Percentiles rank a stretch among this genome's conserved stretches.
phyloP scores from a whole-genome alignment of 2,797 vertebrate species.

The Cryptoprocta ferox region DNA sequence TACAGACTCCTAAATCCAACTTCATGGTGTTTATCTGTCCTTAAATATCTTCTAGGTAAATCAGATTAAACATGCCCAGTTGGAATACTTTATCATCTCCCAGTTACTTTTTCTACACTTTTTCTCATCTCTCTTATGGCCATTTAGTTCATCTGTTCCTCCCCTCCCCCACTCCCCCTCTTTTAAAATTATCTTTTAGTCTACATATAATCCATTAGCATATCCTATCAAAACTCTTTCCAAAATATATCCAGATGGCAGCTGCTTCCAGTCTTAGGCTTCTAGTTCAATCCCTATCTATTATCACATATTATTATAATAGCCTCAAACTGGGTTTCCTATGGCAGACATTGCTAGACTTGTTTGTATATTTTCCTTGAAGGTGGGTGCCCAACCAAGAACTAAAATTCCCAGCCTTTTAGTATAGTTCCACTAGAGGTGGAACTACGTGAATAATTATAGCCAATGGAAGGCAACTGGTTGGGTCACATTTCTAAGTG shows the following conservation, averaged over 20 bases:
- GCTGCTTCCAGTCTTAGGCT: neutral
- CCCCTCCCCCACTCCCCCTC: neutral
- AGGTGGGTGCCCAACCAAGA: neutral
- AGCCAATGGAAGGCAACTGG: neutral
- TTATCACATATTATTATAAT: neutral
- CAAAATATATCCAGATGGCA: neutral
- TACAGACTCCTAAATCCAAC: neutral
- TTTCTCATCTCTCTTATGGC: neutral
- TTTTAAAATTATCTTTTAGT: neutral
- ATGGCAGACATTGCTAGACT: neutral
- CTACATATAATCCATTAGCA: neutral
- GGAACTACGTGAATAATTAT: neutral
- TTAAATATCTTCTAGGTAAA: neutral
- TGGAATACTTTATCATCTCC: neutral
- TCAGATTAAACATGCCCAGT: neutral
- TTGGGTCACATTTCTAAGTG: neutral
- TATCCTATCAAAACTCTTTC: neutral
- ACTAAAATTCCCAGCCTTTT: neutral
- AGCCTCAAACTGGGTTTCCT: neutral
- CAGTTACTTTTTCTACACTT: neutral
- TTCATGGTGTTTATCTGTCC: neutral
- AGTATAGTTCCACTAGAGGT: no score
- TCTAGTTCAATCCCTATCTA: neutral
- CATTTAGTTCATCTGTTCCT: neutral
- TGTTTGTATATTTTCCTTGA: neutral